Conservation (phyloP, 2,888 invertebrate genomes). For the Spilarctia lutea region DNA sequence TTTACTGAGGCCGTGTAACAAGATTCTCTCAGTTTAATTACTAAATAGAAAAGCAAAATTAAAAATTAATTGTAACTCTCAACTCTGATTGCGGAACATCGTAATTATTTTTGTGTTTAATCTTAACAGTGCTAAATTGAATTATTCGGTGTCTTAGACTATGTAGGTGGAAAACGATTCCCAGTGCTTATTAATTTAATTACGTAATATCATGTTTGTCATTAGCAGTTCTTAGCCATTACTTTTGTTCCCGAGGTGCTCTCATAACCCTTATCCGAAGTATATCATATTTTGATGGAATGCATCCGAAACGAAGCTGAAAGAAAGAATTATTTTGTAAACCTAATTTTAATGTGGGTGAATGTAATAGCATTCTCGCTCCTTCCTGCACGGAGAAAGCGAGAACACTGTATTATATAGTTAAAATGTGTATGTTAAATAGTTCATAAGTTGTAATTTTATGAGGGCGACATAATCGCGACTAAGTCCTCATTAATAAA, state of each 20-base stretch:
- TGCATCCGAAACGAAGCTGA: too few species aligned
- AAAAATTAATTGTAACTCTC: not conserved
- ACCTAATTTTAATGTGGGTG: too few species aligned
- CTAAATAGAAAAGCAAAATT: constrained; percentile 15
- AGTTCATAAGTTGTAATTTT: too few species aligned
- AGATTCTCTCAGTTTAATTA: constrained; percentile 14
- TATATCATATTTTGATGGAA: too few species aligned
- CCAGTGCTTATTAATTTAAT: not conserved
- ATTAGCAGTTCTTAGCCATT: not conserved
- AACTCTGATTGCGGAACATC: not conserved
- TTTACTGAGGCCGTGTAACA: constrained; percentile 26
- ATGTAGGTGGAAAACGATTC: not conserved
- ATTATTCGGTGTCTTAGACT: not conserved
- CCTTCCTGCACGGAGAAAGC: too few species aligned
- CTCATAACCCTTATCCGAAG: not conserved
- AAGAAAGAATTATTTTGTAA: too few species aligned
- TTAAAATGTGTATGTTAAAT: too few species aligned
- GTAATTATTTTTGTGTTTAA: not conserved
- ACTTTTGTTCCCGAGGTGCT: not conserved
- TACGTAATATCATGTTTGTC: not conserved
- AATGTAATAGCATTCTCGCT: too few species aligned
- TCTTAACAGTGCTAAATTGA: not conserved
- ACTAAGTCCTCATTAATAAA: too few species aligned
- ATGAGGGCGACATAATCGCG: too few species aligned
- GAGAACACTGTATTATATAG: too few species aligned